Evolutionary conservation across 2,888 invertebrate genomes (phyloP).

Genomic region (Drosophila leonis): DNA sequence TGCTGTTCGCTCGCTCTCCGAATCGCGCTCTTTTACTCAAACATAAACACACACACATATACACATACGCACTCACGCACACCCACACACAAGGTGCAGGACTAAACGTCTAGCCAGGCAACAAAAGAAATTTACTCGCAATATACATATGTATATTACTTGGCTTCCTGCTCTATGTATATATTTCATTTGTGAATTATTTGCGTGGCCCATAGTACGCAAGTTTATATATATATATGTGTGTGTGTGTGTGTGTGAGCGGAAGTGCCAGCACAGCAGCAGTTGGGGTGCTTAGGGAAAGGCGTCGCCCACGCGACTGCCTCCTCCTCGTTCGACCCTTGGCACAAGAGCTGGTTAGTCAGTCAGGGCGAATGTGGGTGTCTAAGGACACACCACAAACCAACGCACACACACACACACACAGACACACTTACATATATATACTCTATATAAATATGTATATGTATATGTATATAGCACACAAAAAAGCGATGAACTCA

Average conservation of each 20-base stretch:
- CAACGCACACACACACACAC: not conserved
- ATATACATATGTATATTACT: slow-evolving; percentile 66
- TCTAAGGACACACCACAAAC: slow-evolving; percentile 38
- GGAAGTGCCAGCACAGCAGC: slow-evolving; percentile 61
- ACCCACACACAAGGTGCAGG: slow-evolving; percentile 28
- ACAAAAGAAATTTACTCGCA: slow-evolving; percentile 76
- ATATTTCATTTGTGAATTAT: slow-evolving; percentile 70
- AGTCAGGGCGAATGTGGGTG: slow-evolving; percentile 54
- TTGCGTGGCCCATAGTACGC: slow-evolving; percentile 61
- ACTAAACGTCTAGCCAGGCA: slow-evolving; percentile 69
- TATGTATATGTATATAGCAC: slow-evolving; percentile 17
- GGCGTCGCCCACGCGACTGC: slow-evolving; percentile 72
- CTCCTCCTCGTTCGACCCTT: slow-evolving; percentile 74
- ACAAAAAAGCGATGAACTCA: slow-evolving; percentile 81
- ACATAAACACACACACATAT: slow-evolving; percentile 11
- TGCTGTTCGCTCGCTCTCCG: slow-evolving; percentile 22
- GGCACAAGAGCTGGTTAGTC: slow-evolving; percentile 78
- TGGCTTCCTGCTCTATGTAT: slow-evolving; percentile 65
- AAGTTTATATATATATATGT: slow-evolving; percentile 33
- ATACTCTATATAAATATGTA: slow-evolving; percentile 14
- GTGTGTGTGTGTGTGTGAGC: slow-evolving; percentile 47
- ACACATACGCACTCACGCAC: too few species aligned
- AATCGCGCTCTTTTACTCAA: slow-evolving; percentile 14
- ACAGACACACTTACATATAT: slow-evolving; percentile 9
- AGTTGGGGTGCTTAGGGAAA: slow-evolving; percentile 27